A percentile compares a stretch with the other conserved stretches of the same genome.
Conservation (phyloP, 2,113 vertebrate species). For the Albula glossodonta region DNA sequence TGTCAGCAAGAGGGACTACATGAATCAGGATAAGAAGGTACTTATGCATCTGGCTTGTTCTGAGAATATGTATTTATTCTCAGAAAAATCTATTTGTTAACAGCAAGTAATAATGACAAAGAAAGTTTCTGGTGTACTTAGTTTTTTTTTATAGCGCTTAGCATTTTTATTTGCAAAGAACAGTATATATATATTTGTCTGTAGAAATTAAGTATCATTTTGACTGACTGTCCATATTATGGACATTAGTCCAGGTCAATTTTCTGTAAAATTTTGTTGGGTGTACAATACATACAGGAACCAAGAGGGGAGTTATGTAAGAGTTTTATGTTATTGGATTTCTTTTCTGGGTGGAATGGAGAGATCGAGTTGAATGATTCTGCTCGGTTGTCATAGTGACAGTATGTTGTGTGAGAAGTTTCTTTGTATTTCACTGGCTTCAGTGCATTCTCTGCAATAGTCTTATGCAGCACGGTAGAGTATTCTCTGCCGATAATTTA, state of each 20-base stretch:
- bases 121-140: not conserved
- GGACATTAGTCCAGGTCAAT: conserved; percentile 47
- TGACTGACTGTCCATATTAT: not conserved
- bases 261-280: conserved; percentile 40
- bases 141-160: not conserved
- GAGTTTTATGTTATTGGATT: conserved; percentile 69
- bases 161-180: not conserved
- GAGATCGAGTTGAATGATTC: conserved; percentile 70
- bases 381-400: conserved; percentile 75
- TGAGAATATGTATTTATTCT: too few species aligned
- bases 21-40: too few species aligned
- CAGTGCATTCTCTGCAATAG: conserved; percentile 57
- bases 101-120: not conserved
- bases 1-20: too few species aligned
- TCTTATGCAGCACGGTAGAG: conserved; percentile 40
- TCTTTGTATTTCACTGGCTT: conserved; percentile 68
- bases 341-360: conserved; percentile 68
- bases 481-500: not conserved
- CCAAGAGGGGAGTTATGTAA: conserved; percentile 59
- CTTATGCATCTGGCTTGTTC: too few species aligned
- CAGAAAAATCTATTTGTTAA: not conserved
- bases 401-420: conserved; percentile 70
- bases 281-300: conserved; percentile 50
- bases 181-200: not conserved
- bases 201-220: not conserved